Evolutionary conservation across 2,113 vertebrate species (phyloP), one percentile per base, ranked within the genome.

Genomic region (Phrynocephalus versicolor): DNA sequence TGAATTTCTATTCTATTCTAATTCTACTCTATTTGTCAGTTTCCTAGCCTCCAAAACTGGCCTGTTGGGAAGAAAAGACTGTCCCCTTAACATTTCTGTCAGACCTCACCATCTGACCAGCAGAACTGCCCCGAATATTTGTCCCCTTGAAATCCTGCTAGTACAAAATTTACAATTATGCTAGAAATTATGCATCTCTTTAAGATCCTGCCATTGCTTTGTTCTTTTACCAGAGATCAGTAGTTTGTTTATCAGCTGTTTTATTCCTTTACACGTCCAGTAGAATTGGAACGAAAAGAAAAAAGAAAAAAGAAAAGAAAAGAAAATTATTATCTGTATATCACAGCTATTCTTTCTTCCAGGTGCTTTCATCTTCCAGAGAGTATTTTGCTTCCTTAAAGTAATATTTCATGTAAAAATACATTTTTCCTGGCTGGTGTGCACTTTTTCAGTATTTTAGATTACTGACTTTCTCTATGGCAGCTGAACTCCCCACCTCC

Each of bases 311-410:
- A 93, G 81, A 64, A 91, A n/a, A n/a, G n/a, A n/a, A n/a, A n/a
- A n/a, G n/a, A n/a, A n/a, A 92, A 94, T 93, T 92, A 92, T 84
- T 94, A 86, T 94, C 89, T 91, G 90, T 88, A 85, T 81, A 91
- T 92, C 89, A 90, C 79, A 55, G 89, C 84, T 90, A 90, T 91
- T 92, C 87, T 89, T 93, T 94, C 89, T 93, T 6, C 2, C 85
- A 85, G 67, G 86, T 91, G 89, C 88, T 88, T 93, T 93, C 92
- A 94, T 93, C 90, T 93, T 86, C 0, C 0, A 89, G 89, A 89
- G 89, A 93, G 92, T 64, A 33, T 91, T 94, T 91, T 88, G 90
- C 87, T 88, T 93, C 88, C 92, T 93, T 93, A 91, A 93, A 95
- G 90, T 88, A 89, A 87, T 84, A 86, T 77, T 93, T 93, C 93